Percentiles rank a stretch among this genome's conserved stretches.
Conservation (phyloP, 1,140 invertebrate species). For the Aphidius gifuensis region DNA sequence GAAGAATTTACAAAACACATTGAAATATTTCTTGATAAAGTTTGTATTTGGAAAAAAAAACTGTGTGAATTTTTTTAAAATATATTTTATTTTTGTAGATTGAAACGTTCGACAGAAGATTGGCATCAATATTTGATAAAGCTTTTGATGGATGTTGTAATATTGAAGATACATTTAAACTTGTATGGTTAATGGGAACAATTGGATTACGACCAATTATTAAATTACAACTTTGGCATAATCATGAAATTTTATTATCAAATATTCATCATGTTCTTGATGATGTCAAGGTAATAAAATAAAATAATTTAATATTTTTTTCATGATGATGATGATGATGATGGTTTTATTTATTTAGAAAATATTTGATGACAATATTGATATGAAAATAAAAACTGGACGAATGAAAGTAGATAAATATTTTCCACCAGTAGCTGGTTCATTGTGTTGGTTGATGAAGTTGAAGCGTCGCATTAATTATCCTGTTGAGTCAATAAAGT, state of each 20-base stretch:
- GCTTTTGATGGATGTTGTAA: slow-evolving; percentile 76
- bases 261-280: slow-evolving; percentile 67
- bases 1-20: slow-evolving; percentile 61
- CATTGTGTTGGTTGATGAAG: slow-evolving; percentile 70
- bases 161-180: slow-evolving; percentile 63
- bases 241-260: slow-evolving; percentile 58
- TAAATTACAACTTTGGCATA: slow-evolving; percentile 62
- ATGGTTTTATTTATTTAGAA: slow-evolving; percentile 26
- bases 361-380: slow-evolving; percentile 41
- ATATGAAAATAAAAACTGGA: slow-evolving; percentile 50
- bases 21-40: slow-evolving; percentile 43
- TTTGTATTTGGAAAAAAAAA: slow-evolving; percentile 17
- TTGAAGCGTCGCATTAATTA: slow-evolving; percentile 61
- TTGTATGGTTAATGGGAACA: slow-evolving; percentile 71
- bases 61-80: slow-evolving; percentile 48
- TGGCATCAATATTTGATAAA: slow-evolving; percentile 73
- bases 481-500: slow-evolving; percentile 56
- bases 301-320: neutral
- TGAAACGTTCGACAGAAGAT: slow-evolving; percentile 68
- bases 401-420: slow-evolving; percentile 62
- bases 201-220: slow-evolving; percentile 72
- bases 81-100: slow-evolving; percentile 48
- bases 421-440: slow-evolving; percentile 70
- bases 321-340: no score
- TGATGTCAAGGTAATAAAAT: slow-evolving; percentile 59